Conservation (phyloP, 1,140 invertebrate species). For the Drosophila quadrilineata region DNA sequence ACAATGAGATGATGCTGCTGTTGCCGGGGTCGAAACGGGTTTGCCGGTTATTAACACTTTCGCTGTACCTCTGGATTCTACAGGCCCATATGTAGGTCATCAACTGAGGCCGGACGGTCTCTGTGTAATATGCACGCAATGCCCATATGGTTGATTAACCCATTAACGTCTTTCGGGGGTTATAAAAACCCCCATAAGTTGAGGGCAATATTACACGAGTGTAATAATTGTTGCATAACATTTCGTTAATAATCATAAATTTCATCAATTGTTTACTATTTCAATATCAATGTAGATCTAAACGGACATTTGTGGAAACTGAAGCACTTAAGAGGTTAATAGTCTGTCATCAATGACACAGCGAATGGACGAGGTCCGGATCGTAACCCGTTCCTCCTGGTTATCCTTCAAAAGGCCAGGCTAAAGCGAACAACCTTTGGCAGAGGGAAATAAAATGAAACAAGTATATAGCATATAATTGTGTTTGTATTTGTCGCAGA, state of each 20-base stretch:
- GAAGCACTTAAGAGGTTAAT: conserved; percentile 21
- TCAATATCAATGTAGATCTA: neutral
- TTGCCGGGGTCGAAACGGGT: conserved; percentile 44
- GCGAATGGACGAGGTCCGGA: neutral
- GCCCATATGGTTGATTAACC: conserved; percentile 24
- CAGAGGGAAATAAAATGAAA: neutral
- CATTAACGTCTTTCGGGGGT: conserved; percentile 6
- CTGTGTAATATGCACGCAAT: conserved; percentile 24
- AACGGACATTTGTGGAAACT: neutral
- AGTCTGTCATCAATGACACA: neutral
- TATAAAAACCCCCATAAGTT: neutral
- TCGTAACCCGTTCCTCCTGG: conserved; percentile 56
- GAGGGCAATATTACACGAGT: neutral
- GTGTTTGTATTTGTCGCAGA: neutral
- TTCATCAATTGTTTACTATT: too few relatives aligned
- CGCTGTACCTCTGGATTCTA: conserved; percentile 61
- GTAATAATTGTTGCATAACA: neutral
- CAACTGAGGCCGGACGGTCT: conserved; percentile 31
- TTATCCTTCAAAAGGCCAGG: conserved; percentile 57
- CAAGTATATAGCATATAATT: conserved; percentile 16
- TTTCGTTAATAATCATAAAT: too few relatives aligned
- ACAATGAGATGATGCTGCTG: conserved; percentile 10
- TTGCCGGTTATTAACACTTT: conserved; percentile 74
- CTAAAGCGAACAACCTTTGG: conserved; percentile 30
- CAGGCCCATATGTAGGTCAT: conserved; percentile 62